Percentiles rank a stretch among this genome's conserved stretches.
These are phyloP conservation scores for Clarias pachynema DNA, from an alignment of 2,797 vertebrate genomes.

Conservation along the genomic window DNA sequence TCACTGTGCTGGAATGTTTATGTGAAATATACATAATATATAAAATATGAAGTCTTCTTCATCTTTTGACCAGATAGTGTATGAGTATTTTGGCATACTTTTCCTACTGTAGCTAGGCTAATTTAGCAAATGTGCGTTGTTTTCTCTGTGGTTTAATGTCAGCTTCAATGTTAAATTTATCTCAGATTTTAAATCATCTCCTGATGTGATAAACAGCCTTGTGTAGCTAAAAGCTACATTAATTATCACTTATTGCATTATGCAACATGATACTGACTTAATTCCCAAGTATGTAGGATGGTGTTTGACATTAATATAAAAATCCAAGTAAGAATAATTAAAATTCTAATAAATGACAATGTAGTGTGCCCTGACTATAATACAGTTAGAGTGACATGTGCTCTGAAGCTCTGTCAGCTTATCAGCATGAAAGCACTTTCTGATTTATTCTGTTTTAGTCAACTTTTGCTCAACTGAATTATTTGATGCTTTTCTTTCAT, in stretches of 20 bases:
- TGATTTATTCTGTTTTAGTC: constrained; percentile 2
- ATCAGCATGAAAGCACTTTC: not conserved
- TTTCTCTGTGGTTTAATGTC: not conserved
- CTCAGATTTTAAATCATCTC: not conserved
- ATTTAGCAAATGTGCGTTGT: not conserved
- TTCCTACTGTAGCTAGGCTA: not conserved
- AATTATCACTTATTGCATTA: not conserved
- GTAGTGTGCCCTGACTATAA: not conserved
- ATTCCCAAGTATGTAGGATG: not conserved
- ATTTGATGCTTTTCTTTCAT: constrained; percentile 31
- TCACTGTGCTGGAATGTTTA: not conserved
- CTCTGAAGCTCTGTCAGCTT: not conserved
- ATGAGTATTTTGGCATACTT: not conserved
- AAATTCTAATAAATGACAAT: constrained; percentile 2
- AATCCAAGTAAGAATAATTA: not conserved
- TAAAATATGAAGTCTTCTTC: not conserved
- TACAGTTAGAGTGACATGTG: not conserved
- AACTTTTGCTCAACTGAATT: constrained; percentile 27
- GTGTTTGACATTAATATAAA: not conserved
- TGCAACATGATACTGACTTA: not conserved
- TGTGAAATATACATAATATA: not conserved
- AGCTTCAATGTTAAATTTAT: not conserved
- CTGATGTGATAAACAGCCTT: not conserved
- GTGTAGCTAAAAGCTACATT: not conserved
- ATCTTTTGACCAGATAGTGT: not conserved